These are phyloP conservation scores for Hassar affinis DNA, from an alignment of 2,113 vertebrate species.

Conservation along the genomic window DNA sequence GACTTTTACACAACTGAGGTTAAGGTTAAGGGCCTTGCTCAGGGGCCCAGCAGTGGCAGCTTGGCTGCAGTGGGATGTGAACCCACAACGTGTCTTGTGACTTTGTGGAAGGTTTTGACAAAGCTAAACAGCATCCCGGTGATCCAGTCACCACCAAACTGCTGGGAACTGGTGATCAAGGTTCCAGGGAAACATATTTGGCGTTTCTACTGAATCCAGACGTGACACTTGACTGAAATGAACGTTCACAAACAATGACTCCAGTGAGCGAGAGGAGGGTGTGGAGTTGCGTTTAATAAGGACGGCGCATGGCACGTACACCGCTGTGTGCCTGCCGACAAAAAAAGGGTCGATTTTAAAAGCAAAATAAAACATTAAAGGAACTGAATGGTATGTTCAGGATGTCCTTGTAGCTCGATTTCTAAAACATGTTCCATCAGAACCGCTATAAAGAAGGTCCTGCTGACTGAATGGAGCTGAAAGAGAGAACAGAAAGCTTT, in stretches of 20 bases:
- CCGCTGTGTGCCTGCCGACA: background rate
- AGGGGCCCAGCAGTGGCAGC: too few relatives aligned
- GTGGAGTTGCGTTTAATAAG: conserved; percentile 53
- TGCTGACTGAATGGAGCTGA: background rate
- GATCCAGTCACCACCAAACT: background rate
- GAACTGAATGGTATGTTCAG: background rate
- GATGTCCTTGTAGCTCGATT: background rate
- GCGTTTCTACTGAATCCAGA: too few relatives aligned
- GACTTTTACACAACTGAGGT: too few relatives aligned
- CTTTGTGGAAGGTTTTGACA: background rate
- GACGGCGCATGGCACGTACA: conserved; percentile 29
- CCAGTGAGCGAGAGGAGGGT: conserved; percentile 32
- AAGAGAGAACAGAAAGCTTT: background rate
- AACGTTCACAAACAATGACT: conserved; percentile 18
- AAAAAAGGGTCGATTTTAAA: conserved; percentile 33
- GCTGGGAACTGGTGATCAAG: background rate
- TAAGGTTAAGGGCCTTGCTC: too few relatives aligned
- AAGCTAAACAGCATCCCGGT: background rate
- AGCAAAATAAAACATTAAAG: background rate
- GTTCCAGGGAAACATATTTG: background rate
- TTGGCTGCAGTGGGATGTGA: too few relatives aligned
- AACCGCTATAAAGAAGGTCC: background rate
- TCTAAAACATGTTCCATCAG: conserved; percentile 16
- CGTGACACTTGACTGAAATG: background rate
- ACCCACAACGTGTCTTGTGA: too few relatives aligned